Evolutionary conservation across 2,113 vertebrate genomes (phyloP), one percentile per base, ranked within the genome.

Genomic region (Tychaedon coryphoeus): DNA sequence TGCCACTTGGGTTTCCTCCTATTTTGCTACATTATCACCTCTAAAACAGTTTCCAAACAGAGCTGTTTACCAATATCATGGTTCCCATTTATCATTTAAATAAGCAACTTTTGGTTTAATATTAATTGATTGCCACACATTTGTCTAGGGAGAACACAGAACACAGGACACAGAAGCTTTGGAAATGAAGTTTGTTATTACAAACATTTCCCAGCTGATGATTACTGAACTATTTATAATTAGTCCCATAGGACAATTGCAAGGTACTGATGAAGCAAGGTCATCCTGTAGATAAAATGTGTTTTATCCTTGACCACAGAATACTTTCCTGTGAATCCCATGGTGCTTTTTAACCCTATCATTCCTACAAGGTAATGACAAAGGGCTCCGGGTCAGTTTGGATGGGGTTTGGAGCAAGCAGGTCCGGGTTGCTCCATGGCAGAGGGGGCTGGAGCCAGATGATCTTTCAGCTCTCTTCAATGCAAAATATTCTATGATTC

Each of bases 21-120:
- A 42, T 92, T 91, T 74, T 79, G 40, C 79, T 82, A 56, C 74
- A 40, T 6, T 73, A 58, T 33, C 71, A 69, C 40, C 34, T 77
- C 47, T 86, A 86, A 90, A 88, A 56, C 40, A 81, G 47, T 81
- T 95, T 87, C 62, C 74, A 88, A 88, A 85, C 34, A 69, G 19
- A 79, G 34, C 22, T 57, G 57, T 75, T 81, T 82, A 88, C 70
- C 78, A 84, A 58, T 62, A 78, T 48, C 38, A 8, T n/a, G 24
- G 31, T 61, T 75, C 43, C 19, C 12, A 40, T 78, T 77, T 79
- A 82, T 82, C 74, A 87, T 43, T 73, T 75, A 85, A 95, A 75
- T 48, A 96, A 90, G 64, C 57, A 90, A 43, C 33, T 31, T 61
- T 78, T 88, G 45, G 73, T 93, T 90, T 79, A 86, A 94, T 84